Base-by-base conservation (phyloP, 2,888 invertebrate species). In the Crossocerus cetratus region DNA sequence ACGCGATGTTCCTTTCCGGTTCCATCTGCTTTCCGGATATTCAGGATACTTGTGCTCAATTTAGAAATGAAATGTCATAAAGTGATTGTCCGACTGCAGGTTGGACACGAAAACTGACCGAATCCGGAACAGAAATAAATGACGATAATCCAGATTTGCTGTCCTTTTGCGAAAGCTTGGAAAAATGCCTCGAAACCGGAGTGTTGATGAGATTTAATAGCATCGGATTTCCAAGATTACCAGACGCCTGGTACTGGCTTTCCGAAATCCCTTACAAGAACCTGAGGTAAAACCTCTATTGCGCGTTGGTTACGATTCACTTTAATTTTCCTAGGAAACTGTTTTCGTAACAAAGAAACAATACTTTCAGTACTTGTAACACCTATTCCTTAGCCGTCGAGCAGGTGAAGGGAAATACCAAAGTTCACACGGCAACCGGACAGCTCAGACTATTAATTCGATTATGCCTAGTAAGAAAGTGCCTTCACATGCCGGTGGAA, bases 121-220 rank as follows among this genome's bases (percentile, higher is more conserved):
- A 91, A 82, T 85, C 83, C 59, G 83, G 85, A 21, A 83, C 84
- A 45, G 88, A 89, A 22, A 91, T 92, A 70, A 88, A 86, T 13
- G 93, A 93, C 82, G 87, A 89, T 14, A 91, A 92, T 85, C 86
- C 88, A 45, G 85, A 91, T 71, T 86, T 94, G 14, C 79, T 88
- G 59, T 85, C 88, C 8, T 91, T 93, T 73, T 93, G 93, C 83
- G 90, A 90, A 78, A 91, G 91, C 69, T 81, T 93, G 55, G 93
- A 94, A 86, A 91, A 88, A 82, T 92, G 94, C 70, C 92, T 94
- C 71, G 91, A 91, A 73, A 91, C 91, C 83, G 94, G 93, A 20
- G 87, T 94, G 18, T 81, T 91, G 56, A 83, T 89, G 60, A 90
- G 88, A 42, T 81, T 90, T 56, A 91, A 88, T 76, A 84, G 88